Evolutionary conservation across 2,888 invertebrate species (phyloP).

Genomic region (Agrilus cyanescens): DNA sequence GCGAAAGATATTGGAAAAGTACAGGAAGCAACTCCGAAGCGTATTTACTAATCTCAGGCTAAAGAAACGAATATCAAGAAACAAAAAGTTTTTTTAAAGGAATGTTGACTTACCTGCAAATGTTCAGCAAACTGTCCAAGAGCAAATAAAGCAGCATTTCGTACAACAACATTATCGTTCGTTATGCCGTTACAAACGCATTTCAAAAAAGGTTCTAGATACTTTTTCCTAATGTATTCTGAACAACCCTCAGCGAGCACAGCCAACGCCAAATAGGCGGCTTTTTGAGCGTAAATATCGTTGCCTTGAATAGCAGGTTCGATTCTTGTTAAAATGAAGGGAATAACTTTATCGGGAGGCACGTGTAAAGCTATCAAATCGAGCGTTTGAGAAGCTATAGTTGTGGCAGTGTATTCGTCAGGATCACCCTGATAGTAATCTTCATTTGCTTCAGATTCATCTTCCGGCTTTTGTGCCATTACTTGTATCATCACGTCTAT

Average conservation of each 20-base stretch:
- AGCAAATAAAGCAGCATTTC: slow-evolving; percentile 67
- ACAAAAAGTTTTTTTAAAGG: background rate
- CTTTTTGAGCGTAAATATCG: slow-evolving; percentile 53
- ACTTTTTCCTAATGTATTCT: slow-evolving; percentile 59
- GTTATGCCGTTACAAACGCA: slow-evolving; percentile 59
- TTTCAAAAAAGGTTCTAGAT: slow-evolving; percentile 54
- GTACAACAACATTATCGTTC: slow-evolving; percentile 49
- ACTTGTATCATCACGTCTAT: slow-evolving; percentile 53
- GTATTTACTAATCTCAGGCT: slow-evolving; percentile 66
- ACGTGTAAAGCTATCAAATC: slow-evolving; percentile 62
- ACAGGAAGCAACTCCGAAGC: slow-evolving; percentile 60
- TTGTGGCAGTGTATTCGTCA: slow-evolving; percentile 50
- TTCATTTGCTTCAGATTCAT: slow-evolving; percentile 43
- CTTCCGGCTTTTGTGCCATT: slow-evolving; percentile 50
- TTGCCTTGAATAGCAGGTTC: slow-evolving; percentile 51
- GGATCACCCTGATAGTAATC: slow-evolving; percentile 51
- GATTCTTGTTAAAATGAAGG: slow-evolving; percentile 50
- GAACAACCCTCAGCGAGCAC: slow-evolving; percentile 70
- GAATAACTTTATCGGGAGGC: slow-evolving; percentile 64
- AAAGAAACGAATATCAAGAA: slow-evolving; percentile 10
- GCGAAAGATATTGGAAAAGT: slow-evolving; percentile 56
- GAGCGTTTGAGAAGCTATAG: slow-evolving; percentile 61
- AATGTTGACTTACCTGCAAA: slow-evolving; percentile 41
- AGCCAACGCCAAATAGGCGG: slow-evolving; percentile 60
- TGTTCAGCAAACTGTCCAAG: slow-evolving; percentile 72